phyloP scores from a whole-genome alignment of 2,113 vertebrate genomes.

The Chionis minor region DNA sequence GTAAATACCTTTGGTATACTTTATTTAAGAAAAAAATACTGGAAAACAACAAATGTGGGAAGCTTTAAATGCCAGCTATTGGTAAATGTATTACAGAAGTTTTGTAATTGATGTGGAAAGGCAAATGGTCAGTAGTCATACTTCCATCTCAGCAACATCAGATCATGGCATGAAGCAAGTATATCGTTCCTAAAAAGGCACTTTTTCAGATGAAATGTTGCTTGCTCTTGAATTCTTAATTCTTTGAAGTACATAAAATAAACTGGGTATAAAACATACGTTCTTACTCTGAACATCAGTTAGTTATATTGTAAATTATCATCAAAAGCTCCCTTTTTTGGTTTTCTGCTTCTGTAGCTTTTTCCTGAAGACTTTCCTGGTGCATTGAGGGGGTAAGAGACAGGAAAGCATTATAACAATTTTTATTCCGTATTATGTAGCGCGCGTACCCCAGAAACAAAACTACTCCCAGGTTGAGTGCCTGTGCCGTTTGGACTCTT shows the following conservation, averaged over 20 bases:
- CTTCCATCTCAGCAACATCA: rapidly evolving
- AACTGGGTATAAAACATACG: rapidly evolving
- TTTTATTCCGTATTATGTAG: background rate
- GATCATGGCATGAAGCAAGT: background rate
- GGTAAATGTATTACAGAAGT: background rate
- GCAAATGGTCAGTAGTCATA: background rate
- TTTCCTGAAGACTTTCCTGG: background rate
- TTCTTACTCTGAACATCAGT: background rate
- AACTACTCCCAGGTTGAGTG: background rate
- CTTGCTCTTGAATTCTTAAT: background rate
- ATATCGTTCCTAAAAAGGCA: background rate
- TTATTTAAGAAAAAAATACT: too few species aligned
- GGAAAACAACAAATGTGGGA: background rate
- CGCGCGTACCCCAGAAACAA: background rate
- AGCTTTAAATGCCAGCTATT: rapidly evolving
- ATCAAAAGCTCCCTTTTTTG: background rate
- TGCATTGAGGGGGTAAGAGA: background rate
- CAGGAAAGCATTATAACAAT: background rate
- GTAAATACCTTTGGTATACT: background rate
- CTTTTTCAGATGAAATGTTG: background rate
- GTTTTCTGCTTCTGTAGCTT: background rate
- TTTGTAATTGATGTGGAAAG: background rate
- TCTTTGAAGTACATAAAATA: background rate
- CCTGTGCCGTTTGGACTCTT: background rate
- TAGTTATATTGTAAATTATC: background rate